A percentile compares a stretch with the other conserved stretches of the same genome.
These are phyloP conservation scores for Sebastes vulpes DNA, from an alignment of 2,797 vertebrate genomes.

Conservation along the genomic window DNA sequence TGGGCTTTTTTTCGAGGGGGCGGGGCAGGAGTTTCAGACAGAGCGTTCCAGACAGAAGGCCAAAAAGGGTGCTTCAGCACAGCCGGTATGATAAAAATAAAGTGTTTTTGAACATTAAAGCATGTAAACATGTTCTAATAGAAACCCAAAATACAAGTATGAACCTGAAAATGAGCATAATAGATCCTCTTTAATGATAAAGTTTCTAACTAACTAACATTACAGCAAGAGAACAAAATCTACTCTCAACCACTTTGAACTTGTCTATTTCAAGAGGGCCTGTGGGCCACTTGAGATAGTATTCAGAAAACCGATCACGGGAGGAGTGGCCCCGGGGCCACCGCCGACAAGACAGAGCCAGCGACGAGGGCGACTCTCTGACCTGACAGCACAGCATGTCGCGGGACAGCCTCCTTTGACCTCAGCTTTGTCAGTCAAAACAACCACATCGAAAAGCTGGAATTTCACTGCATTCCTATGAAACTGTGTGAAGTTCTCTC, in stretches of 20 bases:
- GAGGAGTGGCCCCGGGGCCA: conserved; percentile 44
- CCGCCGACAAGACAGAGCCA: conserved; percentile 36
- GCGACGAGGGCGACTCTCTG: conserved; percentile 37
- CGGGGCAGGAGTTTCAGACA: too few species aligned
- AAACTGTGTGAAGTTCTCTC: conserved; percentile 17
- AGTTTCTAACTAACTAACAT: not conserved
- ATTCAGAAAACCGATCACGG: conserved; percentile 50
- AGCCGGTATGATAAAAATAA: too few species aligned
- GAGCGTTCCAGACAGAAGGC: too few species aligned
- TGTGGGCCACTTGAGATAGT: conserved; percentile 7
- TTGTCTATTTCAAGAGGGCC: conserved; percentile 15
- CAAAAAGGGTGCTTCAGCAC: too few species aligned
- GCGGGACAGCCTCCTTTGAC: conserved; percentile 41
- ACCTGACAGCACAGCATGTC: conserved; percentile 58
- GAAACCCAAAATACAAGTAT: too few species aligned
- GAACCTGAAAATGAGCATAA: too few species aligned
- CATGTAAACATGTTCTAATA: too few species aligned
- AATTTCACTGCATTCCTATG: conserved; percentile 52
- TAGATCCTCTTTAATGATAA: too few species aligned
- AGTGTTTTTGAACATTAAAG: too few species aligned
- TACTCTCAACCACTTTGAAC: conserved; percentile 31
- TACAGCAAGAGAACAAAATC: not conserved
- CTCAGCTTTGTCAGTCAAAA: conserved; percentile 55
- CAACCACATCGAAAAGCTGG: conserved; percentile 34
- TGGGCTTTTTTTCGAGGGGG: too few species aligned